A percentile compares a stretch with the other conserved stretches of the same genome.
Conservation (phyloP, 2,797 vertebrate species). For the Loriculus beryllinus region DNA sequence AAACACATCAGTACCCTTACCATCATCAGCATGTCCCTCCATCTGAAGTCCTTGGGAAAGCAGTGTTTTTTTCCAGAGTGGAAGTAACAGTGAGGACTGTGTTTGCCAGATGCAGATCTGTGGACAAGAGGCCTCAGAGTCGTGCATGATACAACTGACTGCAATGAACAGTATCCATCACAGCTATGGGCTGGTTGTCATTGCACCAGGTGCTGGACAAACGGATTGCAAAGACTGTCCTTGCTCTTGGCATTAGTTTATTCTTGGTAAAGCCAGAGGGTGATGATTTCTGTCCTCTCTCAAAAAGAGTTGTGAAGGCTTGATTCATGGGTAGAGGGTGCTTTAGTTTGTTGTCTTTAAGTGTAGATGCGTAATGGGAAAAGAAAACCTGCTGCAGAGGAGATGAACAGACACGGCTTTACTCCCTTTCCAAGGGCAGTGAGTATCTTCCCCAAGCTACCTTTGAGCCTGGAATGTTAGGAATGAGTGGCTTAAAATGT, state of each 20-base stretch:
- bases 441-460: not conserved
- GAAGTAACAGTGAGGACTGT: not conserved
- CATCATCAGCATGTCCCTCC: not conserved
- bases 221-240: not conserved
- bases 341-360: not conserved
- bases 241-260: not conserved
- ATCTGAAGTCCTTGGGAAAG: not conserved
- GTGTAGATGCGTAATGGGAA: not conserved
- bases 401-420: not conserved
- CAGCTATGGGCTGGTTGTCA: rapidly evolving
- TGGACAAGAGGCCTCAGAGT: not conserved
- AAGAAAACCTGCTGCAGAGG: not conserved
- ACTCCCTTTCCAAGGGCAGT: not conserved
- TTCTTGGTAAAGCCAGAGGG: not conserved
- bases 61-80: not conserved
- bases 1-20: not conserved
- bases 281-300: not conserved
- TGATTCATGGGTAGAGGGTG: not conserved
- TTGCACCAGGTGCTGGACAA: not conserved
- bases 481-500: not conserved
- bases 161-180: not conserved
- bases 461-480: not conserved
- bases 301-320: not conserved
- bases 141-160: not conserved
- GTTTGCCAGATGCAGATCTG: not conserved